Evolutionary conservation across 2,888 invertebrate species (phyloP).

Genomic region (Sminthurides aquaticus): DNA sequence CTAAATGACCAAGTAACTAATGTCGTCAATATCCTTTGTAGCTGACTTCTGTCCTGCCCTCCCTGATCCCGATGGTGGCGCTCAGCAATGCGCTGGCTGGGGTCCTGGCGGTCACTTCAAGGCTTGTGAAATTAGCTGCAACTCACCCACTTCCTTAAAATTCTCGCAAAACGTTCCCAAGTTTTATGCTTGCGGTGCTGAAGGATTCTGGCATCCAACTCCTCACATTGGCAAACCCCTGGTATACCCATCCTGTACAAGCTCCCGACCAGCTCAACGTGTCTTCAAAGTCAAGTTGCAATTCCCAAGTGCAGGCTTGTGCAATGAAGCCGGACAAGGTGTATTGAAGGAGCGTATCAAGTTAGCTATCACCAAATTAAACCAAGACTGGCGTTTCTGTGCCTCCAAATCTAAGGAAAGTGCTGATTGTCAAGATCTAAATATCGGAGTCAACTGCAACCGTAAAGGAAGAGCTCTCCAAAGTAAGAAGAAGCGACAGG

Average conservation of each 20-base stretch:
- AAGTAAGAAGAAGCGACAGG: conserved; percentile 62
- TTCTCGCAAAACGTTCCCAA: conserved; percentile 91
- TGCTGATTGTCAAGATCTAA: conserved; percentile 74
- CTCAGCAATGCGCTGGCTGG: conserved; percentile 54
- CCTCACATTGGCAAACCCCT: conserved; percentile 68
- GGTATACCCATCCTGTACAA: conserved; percentile 89
- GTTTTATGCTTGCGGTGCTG: conserved; percentile 95
- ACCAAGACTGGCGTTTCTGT: conserved; percentile 95
- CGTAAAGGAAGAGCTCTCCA: conserved; percentile 49
- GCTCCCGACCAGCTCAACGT: conserved; percentile 82
- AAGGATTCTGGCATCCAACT: conserved; percentile 95
- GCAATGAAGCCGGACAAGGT: conserved; percentile 89
- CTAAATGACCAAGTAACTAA: too few species aligned
- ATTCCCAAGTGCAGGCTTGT: conserved; percentile 92
- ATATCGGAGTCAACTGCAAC: conserved; percentile 85
- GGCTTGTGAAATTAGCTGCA: conserved; percentile 85
- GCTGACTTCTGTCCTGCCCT: conserved; percentile 87
- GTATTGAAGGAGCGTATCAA: conserved; percentile 82
- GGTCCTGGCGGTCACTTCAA: conserved; percentile 85
- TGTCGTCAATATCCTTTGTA: conserved; percentile 47
- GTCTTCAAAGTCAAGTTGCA: conserved; percentile 88
- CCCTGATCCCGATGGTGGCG: conserved; percentile 82
- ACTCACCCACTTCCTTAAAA: conserved; percentile 60
- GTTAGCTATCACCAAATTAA: conserved; percentile 79
- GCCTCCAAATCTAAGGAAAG: conserved; percentile 74